A percentile compares a stretch with the other conserved stretches of the same genome.
phyloP scores from a whole-genome alignment of 2,797 vertebrate genomes.

The Cetoscarus ocellatus region DNA sequence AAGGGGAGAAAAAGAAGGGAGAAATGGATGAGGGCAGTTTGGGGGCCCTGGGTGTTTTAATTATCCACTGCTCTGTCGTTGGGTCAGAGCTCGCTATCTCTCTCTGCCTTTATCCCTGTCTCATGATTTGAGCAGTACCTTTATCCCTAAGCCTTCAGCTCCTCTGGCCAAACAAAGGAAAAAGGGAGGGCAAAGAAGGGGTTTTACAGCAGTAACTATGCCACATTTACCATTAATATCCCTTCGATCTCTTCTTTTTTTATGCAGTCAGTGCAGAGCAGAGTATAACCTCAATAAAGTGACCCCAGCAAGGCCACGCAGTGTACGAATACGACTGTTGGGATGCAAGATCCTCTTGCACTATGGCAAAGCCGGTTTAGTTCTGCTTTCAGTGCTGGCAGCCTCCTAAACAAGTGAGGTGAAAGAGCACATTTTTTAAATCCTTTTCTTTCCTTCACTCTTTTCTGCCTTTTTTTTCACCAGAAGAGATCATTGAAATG shows the following conservation, averaged over 20 bases:
- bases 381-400: conserved; percentile 66
- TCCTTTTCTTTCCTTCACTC: conserved; percentile 56
- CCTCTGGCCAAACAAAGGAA: conserved; percentile 88
- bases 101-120: conserved; percentile 84
- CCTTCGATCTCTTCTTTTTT: conserved; percentile 81
- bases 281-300: conserved; percentile 81
- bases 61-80: conserved; percentile 84
- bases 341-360: conserved; percentile 72
- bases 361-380: conserved; percentile 57
- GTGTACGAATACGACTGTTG: conserved; percentile 72
- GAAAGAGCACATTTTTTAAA: conserved; percentile 68
- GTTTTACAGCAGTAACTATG: conserved; percentile 84
- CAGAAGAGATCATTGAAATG: conserved; percentile 79
- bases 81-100: conserved; percentile 84
- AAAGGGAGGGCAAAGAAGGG: conserved; percentile 81
- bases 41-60: conserved; percentile 88
- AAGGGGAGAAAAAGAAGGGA: conserved; percentile 71
- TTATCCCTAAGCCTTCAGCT: conserved; percentile 88
- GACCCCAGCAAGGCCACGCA: conserved; percentile 75
- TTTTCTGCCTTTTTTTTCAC: conserved; percentile 52
- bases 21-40: conserved; percentile 85
- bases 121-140: conserved; percentile 88
- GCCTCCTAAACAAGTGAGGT: conserved; percentile 74
- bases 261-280: conserved; percentile 68
- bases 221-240: conserved; percentile 88